These are phyloP conservation scores for Halcyon badia DNA, from an alignment of 2,797 vertebrate species.

Conservation along the genomic window DNA sequence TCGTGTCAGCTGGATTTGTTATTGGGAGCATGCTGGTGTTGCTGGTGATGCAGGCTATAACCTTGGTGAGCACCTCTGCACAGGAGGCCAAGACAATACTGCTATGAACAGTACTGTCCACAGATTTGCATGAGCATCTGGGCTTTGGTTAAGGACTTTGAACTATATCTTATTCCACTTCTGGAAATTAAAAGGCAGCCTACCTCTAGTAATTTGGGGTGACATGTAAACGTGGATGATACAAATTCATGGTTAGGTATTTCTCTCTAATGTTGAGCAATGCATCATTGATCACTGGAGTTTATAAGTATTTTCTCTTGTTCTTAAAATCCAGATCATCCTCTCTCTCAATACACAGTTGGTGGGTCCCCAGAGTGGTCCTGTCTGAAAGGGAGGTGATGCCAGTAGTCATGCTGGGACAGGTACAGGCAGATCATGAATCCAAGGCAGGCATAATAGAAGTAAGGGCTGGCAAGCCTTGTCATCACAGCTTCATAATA, in stretches of 20 bases:
- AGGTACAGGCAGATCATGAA: background rate
- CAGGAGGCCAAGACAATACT: background rate
- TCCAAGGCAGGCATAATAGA: background rate
- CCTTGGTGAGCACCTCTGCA: background rate
- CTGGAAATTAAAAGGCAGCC: background rate
- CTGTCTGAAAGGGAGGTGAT: background rate
- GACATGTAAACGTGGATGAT: background rate
- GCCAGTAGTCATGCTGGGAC: background rate
- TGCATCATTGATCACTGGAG: background rate
- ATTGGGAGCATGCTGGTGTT: rapidly evolving
- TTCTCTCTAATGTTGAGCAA: background rate
- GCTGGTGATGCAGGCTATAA: background rate
- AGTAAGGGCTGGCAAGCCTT: background rate
- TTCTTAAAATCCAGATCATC: background rate
- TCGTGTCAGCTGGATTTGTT: background rate
- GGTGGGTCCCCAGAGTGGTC: background rate
- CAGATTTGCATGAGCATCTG: rapidly evolving
- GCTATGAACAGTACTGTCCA: background rate
- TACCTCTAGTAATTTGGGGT: background rate
- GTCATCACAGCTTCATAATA: background rate
- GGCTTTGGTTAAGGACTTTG: background rate
- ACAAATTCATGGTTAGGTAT: background rate
- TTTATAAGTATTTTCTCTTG: background rate
- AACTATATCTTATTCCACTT: background rate
- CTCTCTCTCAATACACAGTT: background rate